Evolutionary conservation across 2,888 invertebrate species (phyloP).

Genomic region (Ennomos quercinarius): DNA sequence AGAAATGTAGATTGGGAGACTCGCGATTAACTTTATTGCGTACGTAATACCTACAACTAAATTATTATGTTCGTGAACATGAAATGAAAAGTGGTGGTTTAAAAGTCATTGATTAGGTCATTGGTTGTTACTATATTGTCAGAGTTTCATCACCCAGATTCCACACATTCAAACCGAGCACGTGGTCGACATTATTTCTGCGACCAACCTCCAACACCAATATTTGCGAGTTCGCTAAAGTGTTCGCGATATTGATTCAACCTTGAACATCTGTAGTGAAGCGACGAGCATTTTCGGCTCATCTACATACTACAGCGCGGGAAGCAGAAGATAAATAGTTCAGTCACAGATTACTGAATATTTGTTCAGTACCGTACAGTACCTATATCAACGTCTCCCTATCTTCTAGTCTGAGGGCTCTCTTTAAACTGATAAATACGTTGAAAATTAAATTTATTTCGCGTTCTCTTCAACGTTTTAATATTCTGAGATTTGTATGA

Average conservation of each 20-base stretch:
- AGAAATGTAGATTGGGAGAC: no score
- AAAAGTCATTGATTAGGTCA: no score
- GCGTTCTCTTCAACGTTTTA: conserved; percentile 16
- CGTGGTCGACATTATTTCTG: conserved; percentile 39
- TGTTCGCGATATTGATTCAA: conserved; percentile 60
- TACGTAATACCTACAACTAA: no score
- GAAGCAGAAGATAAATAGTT: no score
- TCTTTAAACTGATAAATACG: conserved; percentile 11
- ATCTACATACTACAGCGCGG: conserved; percentile 11
- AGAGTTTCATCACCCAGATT: conserved; percentile 33
- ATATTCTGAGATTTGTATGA: background rate
- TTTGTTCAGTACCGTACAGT: no score
- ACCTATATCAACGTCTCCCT: no score
- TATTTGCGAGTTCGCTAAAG: conserved; percentile 52
- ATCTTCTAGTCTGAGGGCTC: no score
- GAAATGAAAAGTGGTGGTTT: no score
- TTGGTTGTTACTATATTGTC: background rate
- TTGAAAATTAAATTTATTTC: conserved; percentile 19
- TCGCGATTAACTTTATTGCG: no score
- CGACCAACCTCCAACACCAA: conserved; percentile 40
- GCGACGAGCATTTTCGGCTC: conserved; percentile 21
- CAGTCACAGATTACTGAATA: no score
- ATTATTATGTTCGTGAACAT: no score
- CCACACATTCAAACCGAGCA: conserved; percentile 36
- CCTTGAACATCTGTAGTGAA: conserved; percentile 50